Percentiles rank a stretch among this genome's conserved stretches.
These are phyloP conservation scores for Leucoptera coffeella DNA, from an alignment of 2,888 invertebrate genomes.

Conservation along the genomic window DNA sequence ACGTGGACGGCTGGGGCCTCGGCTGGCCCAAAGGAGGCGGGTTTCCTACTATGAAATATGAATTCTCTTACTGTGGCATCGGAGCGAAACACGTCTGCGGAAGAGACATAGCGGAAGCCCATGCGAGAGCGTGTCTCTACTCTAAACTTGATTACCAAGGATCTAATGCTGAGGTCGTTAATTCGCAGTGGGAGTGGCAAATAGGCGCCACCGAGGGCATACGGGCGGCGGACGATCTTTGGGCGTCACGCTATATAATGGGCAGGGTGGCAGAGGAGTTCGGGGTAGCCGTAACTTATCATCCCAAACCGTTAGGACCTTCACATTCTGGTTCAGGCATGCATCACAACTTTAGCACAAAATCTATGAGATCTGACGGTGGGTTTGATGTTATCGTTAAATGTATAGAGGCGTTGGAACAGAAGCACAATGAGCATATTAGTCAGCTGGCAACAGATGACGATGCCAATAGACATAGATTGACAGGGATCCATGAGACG, in stretches of 20 bases:
- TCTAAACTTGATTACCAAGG: conserved; percentile 90
- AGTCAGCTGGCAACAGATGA: conserved; percentile 86
- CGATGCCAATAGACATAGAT: conserved; percentile 84
- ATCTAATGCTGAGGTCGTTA: conserved; percentile 97
- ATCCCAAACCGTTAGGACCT: conserved; percentile 70
- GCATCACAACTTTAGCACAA: conserved; percentile 88
- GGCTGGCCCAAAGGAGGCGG: conserved; percentile 93
- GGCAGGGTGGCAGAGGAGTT: conserved; percentile 82
- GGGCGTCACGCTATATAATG: conserved; percentile 79
- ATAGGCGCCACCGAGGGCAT: conserved; percentile 88
- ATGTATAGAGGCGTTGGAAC: conserved; percentile 85
- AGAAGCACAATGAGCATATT: conserved; percentile 87
- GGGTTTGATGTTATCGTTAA: conserved; percentile 71
- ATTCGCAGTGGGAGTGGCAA: conserved; percentile 85
- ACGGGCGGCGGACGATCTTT: conserved; percentile 73
- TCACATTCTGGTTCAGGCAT: conserved; percentile 85
- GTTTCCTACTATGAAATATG: conserved; percentile 84
- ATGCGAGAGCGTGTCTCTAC: conserved; percentile 75
- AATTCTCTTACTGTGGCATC: conserved; percentile 85
- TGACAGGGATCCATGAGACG: conserved; percentile 93
- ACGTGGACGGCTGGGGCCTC: conserved; percentile 80
- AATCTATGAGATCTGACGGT: conserved; percentile 74
- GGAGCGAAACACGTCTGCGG: conserved; percentile 91
- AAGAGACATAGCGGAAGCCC: conserved; percentile 87
- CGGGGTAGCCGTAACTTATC: conserved; percentile 63